Base-by-base conservation (phyloP, 2,113 vertebrate genomes). In the Oreocharis arfaki region DNA sequence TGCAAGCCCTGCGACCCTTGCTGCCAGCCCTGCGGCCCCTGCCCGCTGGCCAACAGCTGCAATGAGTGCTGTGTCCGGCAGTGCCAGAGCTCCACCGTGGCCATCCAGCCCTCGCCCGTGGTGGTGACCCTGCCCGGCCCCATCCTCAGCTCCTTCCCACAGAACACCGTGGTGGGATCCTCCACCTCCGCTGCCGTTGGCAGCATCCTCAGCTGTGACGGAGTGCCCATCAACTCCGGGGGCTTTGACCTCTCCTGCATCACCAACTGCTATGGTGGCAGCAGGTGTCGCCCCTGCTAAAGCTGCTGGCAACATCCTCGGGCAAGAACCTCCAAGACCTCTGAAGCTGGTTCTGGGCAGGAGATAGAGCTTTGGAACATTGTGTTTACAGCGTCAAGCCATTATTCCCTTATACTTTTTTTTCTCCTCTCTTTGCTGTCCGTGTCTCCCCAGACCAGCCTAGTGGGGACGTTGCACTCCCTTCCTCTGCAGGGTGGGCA, bases 401-500 rank as follows among this genome's bases (percentile, higher is more conserved):
- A 39, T 39, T 39, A 39, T 39, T 39, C 39, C 39, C 39, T 39
- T 39, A 9, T 39, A 39, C 39, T 39, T 39, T 39, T 39, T 42
- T 6, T 4, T 23, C 20, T 60, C 4, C 20, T 28, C 46, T 7
- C 32, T 53, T 57, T 50, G 16, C 17, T 35, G 0, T 30, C 12
- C 7, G 1, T 63, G 5, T 27, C 26, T 33, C 18, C 5, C 2
- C 1, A 41, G 15, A n/a, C 5, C 53, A 74, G 9, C 2, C 15
- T 9, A 39, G 39, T 3, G 3, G 26, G 15, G 20, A 47, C 9
- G 4, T 59, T 57, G 23, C 14, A 9, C 10, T 63, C 37, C 24
- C 30, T 39, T 16, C 10, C 8, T 55, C 10, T 47, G 39, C 15
- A 33, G n/a, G 23, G 10, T 26, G 8, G 18, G 13, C 32, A 68